Conservation (phyloP, 2,113 vertebrate genomes). For the Pogona vitticeps region DNA sequence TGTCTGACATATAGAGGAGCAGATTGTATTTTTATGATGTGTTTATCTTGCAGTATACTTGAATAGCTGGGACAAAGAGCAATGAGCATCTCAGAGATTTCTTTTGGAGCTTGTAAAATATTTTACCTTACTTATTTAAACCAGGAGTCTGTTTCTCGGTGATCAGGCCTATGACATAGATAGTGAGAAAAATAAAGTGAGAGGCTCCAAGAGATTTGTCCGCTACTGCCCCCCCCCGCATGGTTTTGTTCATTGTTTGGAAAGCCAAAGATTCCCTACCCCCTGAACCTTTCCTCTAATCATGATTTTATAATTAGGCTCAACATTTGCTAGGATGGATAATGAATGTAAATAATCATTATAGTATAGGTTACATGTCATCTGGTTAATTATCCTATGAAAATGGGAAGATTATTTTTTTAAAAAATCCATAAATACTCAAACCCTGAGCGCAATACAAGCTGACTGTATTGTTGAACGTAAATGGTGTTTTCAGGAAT, state of each 20-base stretch:
- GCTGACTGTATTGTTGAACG: constrained; percentile 73
- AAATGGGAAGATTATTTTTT: constrained; percentile 31
- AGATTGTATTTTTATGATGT: background rate
- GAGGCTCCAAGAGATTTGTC: background rate
- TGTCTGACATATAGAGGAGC: background rate
- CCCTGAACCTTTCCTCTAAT: background rate
- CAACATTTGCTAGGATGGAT: constrained; percentile 37
- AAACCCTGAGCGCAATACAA: constrained; percentile 79
- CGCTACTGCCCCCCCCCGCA: background rate
- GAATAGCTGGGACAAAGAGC: background rate
- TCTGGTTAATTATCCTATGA: constrained; percentile 21
- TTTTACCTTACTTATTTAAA: background rate
- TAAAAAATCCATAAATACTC: constrained; percentile 55
- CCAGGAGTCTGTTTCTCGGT: background rate
- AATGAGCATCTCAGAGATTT: background rate
- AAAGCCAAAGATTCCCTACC: background rate
- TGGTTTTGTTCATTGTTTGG: background rate
- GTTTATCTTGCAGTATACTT: background rate
- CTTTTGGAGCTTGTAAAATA: background rate
- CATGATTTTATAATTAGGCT: background rate
- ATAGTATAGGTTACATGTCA: constrained; percentile 10
- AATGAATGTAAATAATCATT: constrained; percentile 44
- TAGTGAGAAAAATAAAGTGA: background rate
- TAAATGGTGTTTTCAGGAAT: constrained; percentile 75
- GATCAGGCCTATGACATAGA: background rate